A percentile compares a stretch with the other conserved stretches of the same genome.
Conservation (phyloP, 2,113 vertebrate species). For the Echinops telfairi region DNA sequence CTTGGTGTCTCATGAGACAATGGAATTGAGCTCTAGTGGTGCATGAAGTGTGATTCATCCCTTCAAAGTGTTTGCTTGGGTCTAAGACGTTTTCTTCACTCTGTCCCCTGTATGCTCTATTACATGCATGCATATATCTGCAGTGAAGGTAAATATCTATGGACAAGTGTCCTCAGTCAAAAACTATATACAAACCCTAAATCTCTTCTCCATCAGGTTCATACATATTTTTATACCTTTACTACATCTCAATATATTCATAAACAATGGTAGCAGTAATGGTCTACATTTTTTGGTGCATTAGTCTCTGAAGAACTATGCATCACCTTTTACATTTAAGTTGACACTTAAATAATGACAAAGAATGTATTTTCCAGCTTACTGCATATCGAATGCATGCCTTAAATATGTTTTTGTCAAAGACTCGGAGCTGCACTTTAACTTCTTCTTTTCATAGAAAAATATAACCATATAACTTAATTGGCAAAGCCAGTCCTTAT, state of each 20-base stretch:
- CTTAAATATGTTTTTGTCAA: conserved; percentile 55
- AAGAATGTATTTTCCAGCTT: conserved; percentile 36
- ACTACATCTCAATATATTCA: neutral
- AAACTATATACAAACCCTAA: neutral
- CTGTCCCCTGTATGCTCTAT: no score
- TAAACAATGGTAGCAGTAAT: neutral
- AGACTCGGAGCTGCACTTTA: conserved; percentile 53
- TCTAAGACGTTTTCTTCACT: no score
- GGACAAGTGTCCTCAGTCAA: no score
- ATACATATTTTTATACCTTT: conserved; percentile 2
- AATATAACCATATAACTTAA: conserved; percentile 68
- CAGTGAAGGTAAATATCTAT: no score
- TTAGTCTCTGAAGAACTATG: conserved; percentile 37
- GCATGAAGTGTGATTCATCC: no score
- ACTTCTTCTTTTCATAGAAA: conserved; percentile 52
- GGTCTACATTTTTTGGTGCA: neutral
- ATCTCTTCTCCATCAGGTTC: neutral
- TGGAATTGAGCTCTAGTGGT: no score
- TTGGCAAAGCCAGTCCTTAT: conserved; percentile 62
- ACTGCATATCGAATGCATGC: conserved; percentile 1
- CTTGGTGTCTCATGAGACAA: no score
- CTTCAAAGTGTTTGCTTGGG: no score
- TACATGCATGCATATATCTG: no score
- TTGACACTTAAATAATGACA: conserved; percentile 56
- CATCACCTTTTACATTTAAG: conserved; percentile 1